Evolutionary conservation across 2,797 vertebrate genomes (phyloP), one percentile per base, ranked within the genome.

Genomic region (Syngnathus rostellatus): DNA sequence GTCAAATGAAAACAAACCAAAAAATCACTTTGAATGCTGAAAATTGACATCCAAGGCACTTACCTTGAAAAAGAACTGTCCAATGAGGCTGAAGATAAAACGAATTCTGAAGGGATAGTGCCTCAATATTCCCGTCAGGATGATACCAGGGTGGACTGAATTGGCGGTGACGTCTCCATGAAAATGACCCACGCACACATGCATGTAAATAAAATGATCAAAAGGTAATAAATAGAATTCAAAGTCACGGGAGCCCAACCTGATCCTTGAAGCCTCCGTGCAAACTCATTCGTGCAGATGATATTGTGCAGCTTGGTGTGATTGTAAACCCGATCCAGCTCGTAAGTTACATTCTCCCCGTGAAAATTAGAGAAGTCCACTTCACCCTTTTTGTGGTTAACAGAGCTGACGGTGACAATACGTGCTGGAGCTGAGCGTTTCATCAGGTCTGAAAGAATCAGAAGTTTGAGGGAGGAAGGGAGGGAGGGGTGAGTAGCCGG

Each of bases 21-120:
- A 31, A 31, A 31, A 31, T 31, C 31, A 31, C 31, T 31, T 31
- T 31, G 31, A 31, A 31, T 31, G 3, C 3, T 4, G 31, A 31
- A 31, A 31, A 31, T 3, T 31, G 31, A 31, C 31, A 31, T 31
- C 31, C 31, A 31, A 31, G 3, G 21, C 2, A 16, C 86, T 89
- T 62, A 97, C 95, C 93, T 92, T 94, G 65, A 93, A 91, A n/a
- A 95, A 78, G 80, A 95, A 93, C 72, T 91, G 66, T n/a, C 90
- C 89, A 1, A 87, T 1, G 14, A 93, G 0, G 23, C 31, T n/a
- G 77, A 93, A 93, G 64, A 91, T 0, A 0, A 23, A 39, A 41
- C 84, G 87, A 0, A 77, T 0, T 0, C 51, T 0, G 10, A 83
- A 64, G n/a, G 79, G 3, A 54, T 88, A 92, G 62, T 93, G 59